These are phyloP conservation scores for Plodia interpunctella DNA, from an alignment of 1,140 invertebrate species.

Conservation along the genomic window DNA sequence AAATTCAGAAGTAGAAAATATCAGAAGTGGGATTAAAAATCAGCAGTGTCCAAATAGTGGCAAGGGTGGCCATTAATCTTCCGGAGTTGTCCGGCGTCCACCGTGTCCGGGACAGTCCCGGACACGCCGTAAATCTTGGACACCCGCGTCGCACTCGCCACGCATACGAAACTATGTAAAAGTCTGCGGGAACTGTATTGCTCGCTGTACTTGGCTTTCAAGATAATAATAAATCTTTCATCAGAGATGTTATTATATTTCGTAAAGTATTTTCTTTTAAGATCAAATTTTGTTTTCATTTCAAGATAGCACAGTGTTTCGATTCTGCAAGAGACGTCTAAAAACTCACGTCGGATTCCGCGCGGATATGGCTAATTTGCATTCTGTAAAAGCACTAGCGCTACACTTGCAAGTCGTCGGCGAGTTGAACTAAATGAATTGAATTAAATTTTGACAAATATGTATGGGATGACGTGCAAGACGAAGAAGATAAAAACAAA, in stretches of 20 bases:
- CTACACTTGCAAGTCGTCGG: too few relatives aligned
- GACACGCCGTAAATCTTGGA: slow-evolving; percentile 41
- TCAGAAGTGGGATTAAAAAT: slow-evolving; percentile 40
- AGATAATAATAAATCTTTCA: not conserved
- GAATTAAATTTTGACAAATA: too few relatives aligned
- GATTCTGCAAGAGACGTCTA: too few relatives aligned
- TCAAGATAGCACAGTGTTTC: too few relatives aligned
- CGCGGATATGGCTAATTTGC: too few relatives aligned
- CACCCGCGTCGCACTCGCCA: slow-evolving; percentile 36
- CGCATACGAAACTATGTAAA: slow-evolving; percentile 35
- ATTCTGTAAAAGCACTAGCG: too few relatives aligned
- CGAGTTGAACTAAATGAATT: too few relatives aligned
- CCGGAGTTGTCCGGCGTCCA: slow-evolving; percentile 40
- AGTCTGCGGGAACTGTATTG: not conserved
- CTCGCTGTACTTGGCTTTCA: not conserved
- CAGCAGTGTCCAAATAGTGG: slow-evolving; percentile 30
- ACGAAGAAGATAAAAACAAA: too few relatives aligned
- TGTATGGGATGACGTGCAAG: too few relatives aligned
- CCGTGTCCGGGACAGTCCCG: slow-evolving; percentile 35
- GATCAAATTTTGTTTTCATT: too few relatives aligned
- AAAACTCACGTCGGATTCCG: too few relatives aligned
- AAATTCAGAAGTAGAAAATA: slow-evolving; percentile 21
- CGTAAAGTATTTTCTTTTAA: not conserved
- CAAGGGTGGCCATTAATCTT: slow-evolving; percentile 41
- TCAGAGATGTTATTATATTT: not conserved